Conservation (phyloP, 2,113 vertebrate species). For the Pseudorasbora parva region DNA sequence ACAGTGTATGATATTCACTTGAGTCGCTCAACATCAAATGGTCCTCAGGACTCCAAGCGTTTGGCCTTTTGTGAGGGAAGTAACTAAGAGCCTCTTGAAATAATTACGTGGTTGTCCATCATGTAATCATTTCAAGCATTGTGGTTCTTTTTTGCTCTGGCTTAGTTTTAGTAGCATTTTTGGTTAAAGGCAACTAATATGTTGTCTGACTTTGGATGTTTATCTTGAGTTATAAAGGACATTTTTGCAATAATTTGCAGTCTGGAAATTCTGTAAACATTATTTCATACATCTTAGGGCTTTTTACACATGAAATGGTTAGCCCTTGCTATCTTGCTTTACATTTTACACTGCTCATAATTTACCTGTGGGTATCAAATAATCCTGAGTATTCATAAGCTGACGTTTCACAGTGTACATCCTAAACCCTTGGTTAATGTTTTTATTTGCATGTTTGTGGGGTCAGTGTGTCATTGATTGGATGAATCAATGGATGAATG, state of each 20-base stretch:
- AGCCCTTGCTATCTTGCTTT: too few species aligned
- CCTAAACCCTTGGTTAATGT: too few species aligned
- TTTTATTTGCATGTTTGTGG: too few species aligned
- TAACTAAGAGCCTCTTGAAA: neutral
- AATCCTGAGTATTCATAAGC: too few species aligned
- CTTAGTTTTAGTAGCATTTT: neutral
- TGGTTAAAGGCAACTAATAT: neutral
- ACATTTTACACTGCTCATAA: too few species aligned
- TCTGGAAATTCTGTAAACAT: neutral
- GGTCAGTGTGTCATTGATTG: too few species aligned
- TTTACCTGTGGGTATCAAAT: too few species aligned
- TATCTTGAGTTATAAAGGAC: neutral
- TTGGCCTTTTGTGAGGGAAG: neutral
- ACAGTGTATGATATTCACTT: neutral
- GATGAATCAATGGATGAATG: too few species aligned
- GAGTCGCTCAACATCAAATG: neutral
- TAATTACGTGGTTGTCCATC: neutral
- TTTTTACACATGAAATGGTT: too few species aligned
- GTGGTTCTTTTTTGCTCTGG: conserved; percentile 1
- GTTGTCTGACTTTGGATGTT: neutral
- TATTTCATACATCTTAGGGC: neutral
- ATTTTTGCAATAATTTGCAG: neutral
- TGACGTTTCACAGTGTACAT: too few species aligned
- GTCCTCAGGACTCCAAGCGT: neutral
- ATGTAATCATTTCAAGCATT: neutral